Conservation (phyloP, 2,797 vertebrate species). For the Xiphophorus birchmanni region DNA sequence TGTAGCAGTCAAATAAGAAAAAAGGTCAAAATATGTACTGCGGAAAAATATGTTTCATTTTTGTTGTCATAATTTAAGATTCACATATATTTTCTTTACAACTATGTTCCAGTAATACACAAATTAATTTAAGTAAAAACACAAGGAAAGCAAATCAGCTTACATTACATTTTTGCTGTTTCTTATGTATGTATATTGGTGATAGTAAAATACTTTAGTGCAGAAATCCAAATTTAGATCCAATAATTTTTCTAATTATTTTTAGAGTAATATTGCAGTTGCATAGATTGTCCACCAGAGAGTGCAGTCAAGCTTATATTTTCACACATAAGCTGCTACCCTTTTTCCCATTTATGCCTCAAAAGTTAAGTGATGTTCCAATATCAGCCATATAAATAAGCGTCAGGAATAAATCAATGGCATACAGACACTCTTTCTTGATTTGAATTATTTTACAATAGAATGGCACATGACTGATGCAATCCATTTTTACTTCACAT, state of each 20-base stretch:
- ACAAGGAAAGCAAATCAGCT: background rate
- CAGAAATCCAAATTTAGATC: background rate
- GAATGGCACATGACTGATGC: background rate
- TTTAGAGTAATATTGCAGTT: background rate
- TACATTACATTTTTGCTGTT: background rate
- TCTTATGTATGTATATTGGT: background rate
- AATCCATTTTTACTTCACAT: background rate
- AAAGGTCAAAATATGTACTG: background rate
- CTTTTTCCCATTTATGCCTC: background rate
- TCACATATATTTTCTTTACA: background rate
- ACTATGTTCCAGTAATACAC: background rate
- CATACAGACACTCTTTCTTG: background rate
- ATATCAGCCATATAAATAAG: background rate
- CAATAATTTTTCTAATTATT: background rate
- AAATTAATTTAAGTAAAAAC: background rate
- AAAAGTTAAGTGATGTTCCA: background rate
- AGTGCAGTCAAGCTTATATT: background rate
- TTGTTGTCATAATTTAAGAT: background rate
- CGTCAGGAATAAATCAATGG: background rate
- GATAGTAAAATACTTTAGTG: background rate
- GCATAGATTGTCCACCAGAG: constrained; percentile 1
- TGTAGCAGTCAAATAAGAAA: background rate
- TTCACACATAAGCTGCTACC: too few relatives aligned
- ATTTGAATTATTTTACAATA: background rate
- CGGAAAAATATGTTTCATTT: background rate